Percentiles rank a stretch among this genome's conserved stretches.
Conservation (phyloP, 2,113 vertebrate species). For the Ursus arctos region DNA sequence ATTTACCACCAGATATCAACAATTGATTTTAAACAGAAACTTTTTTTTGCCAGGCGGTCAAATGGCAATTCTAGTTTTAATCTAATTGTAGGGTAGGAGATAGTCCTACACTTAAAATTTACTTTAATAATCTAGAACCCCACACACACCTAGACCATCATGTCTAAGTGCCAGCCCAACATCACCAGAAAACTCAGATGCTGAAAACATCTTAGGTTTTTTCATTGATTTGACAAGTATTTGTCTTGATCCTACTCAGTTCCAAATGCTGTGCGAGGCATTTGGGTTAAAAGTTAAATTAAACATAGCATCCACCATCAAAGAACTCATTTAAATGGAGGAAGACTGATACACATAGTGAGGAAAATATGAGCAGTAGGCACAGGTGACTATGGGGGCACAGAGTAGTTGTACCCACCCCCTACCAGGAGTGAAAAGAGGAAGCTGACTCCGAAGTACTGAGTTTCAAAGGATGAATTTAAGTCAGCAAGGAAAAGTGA, state of each 20-base stretch:
- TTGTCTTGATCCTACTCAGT: not conserved
- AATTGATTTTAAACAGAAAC: slow-evolving; percentile 19
- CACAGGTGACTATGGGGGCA: too few relatives aligned
- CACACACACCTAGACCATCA: not conserved
- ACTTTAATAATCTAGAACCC: not conserved
- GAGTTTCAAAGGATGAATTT: not conserved
- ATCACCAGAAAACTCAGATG: not conserved
- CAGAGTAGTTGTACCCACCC: not conserved
- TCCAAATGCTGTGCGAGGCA: not conserved
- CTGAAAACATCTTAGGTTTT: not conserved
- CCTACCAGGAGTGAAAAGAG: not conserved
- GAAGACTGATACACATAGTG: not conserved
- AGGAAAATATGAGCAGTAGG: not conserved
- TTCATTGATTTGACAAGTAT: slow-evolving; percentile 26
- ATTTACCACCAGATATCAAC: slow-evolving; percentile 7
- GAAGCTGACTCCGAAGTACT: not conserved
- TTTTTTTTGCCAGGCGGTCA: not conserved
- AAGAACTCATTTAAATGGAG: not conserved
- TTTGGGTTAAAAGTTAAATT: not conserved
- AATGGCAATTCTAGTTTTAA: not conserved
- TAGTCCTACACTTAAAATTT: not conserved
- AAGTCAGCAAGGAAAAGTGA: not conserved
- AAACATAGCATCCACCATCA: not conserved
- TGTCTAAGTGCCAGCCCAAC: not conserved
- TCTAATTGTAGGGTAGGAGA: slow-evolving; percentile 5